Evolutionary conservation across 1,140 invertebrate species (phyloP).

Genomic region (Luehdorfia chinensis): DNA sequence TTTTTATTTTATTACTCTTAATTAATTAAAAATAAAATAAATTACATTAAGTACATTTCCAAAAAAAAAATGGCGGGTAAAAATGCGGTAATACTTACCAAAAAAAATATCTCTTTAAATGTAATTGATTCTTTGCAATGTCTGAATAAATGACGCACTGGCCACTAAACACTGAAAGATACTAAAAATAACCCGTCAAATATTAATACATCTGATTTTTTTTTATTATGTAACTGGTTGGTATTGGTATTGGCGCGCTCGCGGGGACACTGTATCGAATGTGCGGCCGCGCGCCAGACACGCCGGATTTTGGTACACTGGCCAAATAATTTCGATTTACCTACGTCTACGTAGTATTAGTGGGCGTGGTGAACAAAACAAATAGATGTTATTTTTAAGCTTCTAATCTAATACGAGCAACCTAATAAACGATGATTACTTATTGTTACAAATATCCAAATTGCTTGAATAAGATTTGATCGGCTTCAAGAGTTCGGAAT

Average conservation of each 20-base stretch:
- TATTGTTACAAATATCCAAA: too few species aligned
- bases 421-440: too few species aligned
- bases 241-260: slow-evolving; percentile 30
- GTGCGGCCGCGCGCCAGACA: slow-evolving; percentile 34
- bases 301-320: slow-evolving; percentile 54
- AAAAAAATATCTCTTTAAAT: slow-evolving; percentile 1
- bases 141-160: slow-evolving; percentile 27
- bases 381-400: slow-evolving; percentile 12
- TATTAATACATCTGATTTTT: slow-evolving; percentile 23
- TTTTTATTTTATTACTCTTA: too few species aligned
- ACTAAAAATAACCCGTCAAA: slow-evolving; percentile 25
- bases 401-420: neutral
- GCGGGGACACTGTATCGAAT: slow-evolving; percentile 24
- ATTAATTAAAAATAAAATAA: too few species aligned
- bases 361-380: slow-evolving; percentile 19
- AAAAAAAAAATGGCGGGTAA: too few species aligned
- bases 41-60: too few species aligned
- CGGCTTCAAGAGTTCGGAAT: too few species aligned
- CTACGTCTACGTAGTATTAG: slow-evolving; percentile 23
- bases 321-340: slow-evolving; percentile 43
- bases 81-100: slow-evolving; percentile 18
- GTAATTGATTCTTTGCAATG: neutral
- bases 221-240: slow-evolving; percentile 55
- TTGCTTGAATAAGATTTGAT: too few species aligned
- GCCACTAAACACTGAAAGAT: slow-evolving; percentile 25